phyloP scores from a whole-genome alignment of 2,113 vertebrate species.

The Donacobius atricapilla region DNA sequence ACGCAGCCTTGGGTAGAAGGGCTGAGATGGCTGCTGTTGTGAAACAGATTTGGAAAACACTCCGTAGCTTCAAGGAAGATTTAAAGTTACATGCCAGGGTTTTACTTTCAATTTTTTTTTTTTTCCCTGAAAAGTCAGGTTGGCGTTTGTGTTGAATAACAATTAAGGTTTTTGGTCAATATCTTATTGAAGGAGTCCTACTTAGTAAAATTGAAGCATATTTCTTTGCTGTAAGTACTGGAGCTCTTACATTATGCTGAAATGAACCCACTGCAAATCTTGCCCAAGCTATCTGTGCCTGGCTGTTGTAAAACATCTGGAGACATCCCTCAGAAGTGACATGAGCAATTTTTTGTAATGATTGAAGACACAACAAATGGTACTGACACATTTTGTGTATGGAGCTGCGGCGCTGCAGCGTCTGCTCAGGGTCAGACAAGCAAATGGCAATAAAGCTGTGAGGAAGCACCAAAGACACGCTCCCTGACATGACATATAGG shows the following conservation, averaged over 20 bases:
- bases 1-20: not conserved
- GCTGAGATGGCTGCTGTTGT: not conserved
- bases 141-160: not conserved
- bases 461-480: not conserved
- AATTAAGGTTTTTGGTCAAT: not conserved
- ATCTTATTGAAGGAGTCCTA: not conserved
- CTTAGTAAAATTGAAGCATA: not conserved
- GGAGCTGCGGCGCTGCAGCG: not conserved
- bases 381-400: accelerated
- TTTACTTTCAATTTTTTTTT: not conserved
- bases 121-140: not conserved
- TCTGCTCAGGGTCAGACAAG: not conserved
- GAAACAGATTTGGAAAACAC: not conserved
- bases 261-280: not conserved
- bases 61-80: not conserved
- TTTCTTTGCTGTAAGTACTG: not conserved
- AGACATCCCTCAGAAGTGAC: not conserved
- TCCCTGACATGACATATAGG: not conserved
- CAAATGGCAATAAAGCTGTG: not conserved
- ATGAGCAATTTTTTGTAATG: not conserved
- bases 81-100: not conserved
- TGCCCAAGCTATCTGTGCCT: not conserved
- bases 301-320: not conserved
- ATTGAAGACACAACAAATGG: not conserved
- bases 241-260: not conserved